Base-by-base conservation (phyloP, 2,888 invertebrate genomes). In the Cheiracanthium punctorium region DNA sequence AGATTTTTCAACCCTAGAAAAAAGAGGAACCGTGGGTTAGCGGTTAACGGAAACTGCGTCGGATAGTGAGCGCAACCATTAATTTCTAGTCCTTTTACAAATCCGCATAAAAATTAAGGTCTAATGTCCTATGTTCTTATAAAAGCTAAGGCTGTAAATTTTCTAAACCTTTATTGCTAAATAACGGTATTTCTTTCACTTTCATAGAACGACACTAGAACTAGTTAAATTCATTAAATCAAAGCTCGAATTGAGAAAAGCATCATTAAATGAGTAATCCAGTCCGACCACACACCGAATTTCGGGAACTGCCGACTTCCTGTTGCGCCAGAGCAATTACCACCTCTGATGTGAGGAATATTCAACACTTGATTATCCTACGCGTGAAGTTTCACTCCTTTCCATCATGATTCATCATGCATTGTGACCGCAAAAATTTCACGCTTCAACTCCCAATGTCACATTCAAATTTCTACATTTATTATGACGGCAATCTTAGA, bases 401-500 rank as follows among this genome's bases (percentile, higher is more conserved):
- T 43, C 10, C 7, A 37, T 70, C 32, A 37, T 70, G 70, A 84
- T 24, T 32, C 52, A 75, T 58, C 41, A n/a, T 52, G 70, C 32
- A 37, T 37, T 58, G 14, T 58, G 74, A 52, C 82, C 71, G 65
- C 72, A 58, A 64, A 79, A 41, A 79, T 85, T 79, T 85, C 84
- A 85, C 77, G 84, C 84, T 64, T 79, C 70, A 43, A 28, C 73
- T 67, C 67, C 41, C 77, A 84, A 77, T 79, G 84, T 85, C 70
- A 85, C 79, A 32, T 79, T 85, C 79, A 85, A 79, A 67, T n/a
- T 58, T 79, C 69, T 10, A 69, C 74, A 74, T 85, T 79, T 85
- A 74, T 85, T 73, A 79, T 74, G 74, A 79, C 73, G 76, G 65
- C 73, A 41, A 33, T 48, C 79, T 41, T 67, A 1, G 48, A 48